A percentile compares a stretch with the other conserved stretches of the same genome.
Conservation (phyloP, 2,888 invertebrate genomes). For the Epinotia demarniana region DNA sequence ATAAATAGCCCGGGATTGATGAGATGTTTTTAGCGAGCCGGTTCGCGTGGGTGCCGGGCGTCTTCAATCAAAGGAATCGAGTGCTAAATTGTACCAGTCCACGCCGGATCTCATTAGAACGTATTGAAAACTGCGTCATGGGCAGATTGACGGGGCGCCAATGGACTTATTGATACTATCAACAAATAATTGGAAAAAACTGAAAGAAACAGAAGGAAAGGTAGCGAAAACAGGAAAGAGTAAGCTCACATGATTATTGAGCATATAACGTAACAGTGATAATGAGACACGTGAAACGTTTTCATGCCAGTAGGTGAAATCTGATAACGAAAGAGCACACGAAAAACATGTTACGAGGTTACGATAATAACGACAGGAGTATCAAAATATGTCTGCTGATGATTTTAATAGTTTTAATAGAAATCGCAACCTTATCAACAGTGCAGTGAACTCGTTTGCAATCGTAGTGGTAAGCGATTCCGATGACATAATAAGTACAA, state of each 20-base stretch:
- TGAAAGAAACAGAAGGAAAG: constrained; percentile 48
- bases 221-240: constrained; percentile 55
- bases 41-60: constrained; percentile 69
- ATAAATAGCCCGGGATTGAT: constrained; percentile 69
- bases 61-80: constrained; percentile 71
- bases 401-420: constrained; percentile 44
- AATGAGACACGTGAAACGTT: constrained; percentile 59
- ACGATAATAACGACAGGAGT: constrained; percentile 54
- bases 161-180: constrained; percentile 58
- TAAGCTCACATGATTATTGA: constrained; percentile 56
- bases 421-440: constrained; percentile 53
- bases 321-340: constrained; percentile 66
- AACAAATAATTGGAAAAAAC: constrained; percentile 58
- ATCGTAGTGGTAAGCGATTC: constrained; percentile 62
- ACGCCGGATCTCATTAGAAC: constrained; percentile 61
- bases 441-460: constrained; percentile 69
- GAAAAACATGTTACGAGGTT: constrained; percentile 63
- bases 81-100: constrained; percentile 63
- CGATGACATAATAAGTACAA: constrained; percentile 70
- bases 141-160: constrained; percentile 66
- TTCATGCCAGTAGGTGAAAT: constrained; percentile 70
- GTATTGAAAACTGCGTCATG: constrained; percentile 55
- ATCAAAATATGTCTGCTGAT: constrained; percentile 43
- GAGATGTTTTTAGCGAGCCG: constrained; percentile 63
- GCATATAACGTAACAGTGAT: constrained; percentile 53